Base-by-base conservation (phyloP, 2,888 invertebrate genomes). In the Philhelius pedissequus region DNA sequence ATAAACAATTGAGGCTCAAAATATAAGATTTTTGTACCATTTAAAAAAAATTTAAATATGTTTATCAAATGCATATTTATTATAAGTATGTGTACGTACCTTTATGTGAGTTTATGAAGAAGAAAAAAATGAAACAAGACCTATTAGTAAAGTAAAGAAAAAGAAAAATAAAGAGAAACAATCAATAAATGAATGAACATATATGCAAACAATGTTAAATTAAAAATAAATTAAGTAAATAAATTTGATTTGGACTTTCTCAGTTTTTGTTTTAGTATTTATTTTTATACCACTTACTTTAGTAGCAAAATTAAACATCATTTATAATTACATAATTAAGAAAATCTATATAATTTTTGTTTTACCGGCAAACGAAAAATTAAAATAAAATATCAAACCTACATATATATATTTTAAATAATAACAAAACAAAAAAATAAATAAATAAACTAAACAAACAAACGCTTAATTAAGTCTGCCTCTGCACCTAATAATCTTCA, bases 1-100 rank as follows among this genome's bases (percentile, higher is more conserved):
- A 58, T 30, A 15, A 52, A 75, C 52, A 79, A 68, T 83, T 75
- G 79, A 84, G 79, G 79, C 83, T 84, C 83, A 78, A 83, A 69
- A 40, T 25, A 32, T 45, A 54, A 32, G 45, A 20, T 60, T 60
- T 60, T 32, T 56, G 32, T 15, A n/a, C n/a, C 8, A 32, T 1
- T 35, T 56, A 13, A 35, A 25, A 15, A 9, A 4, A 22, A 38
- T 22, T 58, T 58, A 27, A 18, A 9, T 58, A 38, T 20, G n/a
- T 20, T 56, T 13, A 32, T 32, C 11, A 76, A 15, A 30, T 40
- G 64, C 62, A 54, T 48, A 64, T 75, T 75, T 52, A 52, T 45
- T 71, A n/a, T n/a, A 22, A 50, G 64, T 35, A 48, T 66, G 56
- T 75, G 35, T 70, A 52, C 22, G 70, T 56, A 69, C 56, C 52